phyloP scores from a whole-genome alignment of 2,888 invertebrate species.

The Tineola bisselliella region DNA sequence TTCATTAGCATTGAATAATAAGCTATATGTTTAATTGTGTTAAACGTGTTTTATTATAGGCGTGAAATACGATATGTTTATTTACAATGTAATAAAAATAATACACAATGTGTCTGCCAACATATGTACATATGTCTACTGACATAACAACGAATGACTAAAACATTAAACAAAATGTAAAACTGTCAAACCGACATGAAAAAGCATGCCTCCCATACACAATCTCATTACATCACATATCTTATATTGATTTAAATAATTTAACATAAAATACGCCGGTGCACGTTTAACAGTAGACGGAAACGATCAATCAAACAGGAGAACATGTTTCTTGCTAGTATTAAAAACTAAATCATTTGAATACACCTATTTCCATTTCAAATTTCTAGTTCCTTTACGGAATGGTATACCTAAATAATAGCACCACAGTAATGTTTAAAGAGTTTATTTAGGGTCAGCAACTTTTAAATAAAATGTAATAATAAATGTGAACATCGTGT shows the following conservation, averaged over 20 bases:
- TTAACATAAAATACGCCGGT: not conserved
- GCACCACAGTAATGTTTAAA: no score
- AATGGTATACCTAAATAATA: not conserved
- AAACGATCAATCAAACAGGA: not conserved
- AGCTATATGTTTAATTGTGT: no score
- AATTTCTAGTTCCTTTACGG: not conserved
- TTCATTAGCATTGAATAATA: no score
- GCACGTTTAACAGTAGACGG: not conserved
- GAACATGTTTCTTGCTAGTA: not conserved
- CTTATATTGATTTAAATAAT: not conserved
- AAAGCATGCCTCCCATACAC: not conserved
- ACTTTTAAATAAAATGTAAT: no score
- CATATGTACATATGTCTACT: no score
- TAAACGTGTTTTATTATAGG: no score
- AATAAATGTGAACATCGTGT: no score
- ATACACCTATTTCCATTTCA: not conserved
- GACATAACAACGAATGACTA: not conserved
- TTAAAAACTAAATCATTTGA: not conserved
- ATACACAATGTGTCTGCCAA: no score
- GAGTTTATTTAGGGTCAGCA: no score
- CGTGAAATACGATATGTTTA: no score
- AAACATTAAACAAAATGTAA: not conserved
- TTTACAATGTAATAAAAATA: no score
- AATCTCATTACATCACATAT: not conserved
- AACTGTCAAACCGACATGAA: not conserved